Base-by-base conservation (phyloP, 2,797 vertebrate genomes). In the Lithobates sylvaticus region DNA sequence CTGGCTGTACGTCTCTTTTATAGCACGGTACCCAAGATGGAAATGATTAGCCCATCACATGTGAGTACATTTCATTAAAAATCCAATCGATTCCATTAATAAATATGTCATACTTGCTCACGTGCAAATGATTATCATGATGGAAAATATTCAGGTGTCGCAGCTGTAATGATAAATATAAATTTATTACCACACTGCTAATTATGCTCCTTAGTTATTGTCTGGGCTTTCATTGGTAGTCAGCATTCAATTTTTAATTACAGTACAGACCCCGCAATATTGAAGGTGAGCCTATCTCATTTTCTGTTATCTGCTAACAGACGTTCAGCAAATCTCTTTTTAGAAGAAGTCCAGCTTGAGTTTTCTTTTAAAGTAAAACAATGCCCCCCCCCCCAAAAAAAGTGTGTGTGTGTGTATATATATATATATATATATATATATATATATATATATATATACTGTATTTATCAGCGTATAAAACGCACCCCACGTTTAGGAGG, bases 101-200 rank as follows among this genome's bases (percentile, higher is more conserved):
- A 86, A 81, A 81, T 86, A 71, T 81, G 84, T 76, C 84, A 86
- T 76, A 78, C 47, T 81, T 76, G 42, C 73, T 71, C 84, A 81
- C 73, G 54, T 81, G 54, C 84, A 86, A 86, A 81, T 86, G 61
- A 86, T 86, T 86, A 81, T 64, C 65, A 21, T 70, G 67, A 76
- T 86, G 76, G 79, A 29, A 86, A 76, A 86, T 81, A 81, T 86
- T 76, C 64, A 81, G 74, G 84, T 86, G 84, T 86, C 84, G 76
- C 65, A 44, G n/a, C 71, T n/a, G 61, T 26, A 64, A 86, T 86
- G 78, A 86, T 74, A 76, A 81, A 76, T 86, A 76, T 23, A 73
- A 68, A 69, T 86, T 86, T 75, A 81, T 86, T 81, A 71, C 44
- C 47, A 21, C n/a, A 34, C 44, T 44, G 73, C 84, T 81, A 86